Evolutionary conservation across 2,113 vertebrate species (phyloP).

Genomic region (Lamprologus tigripictilis): DNA sequence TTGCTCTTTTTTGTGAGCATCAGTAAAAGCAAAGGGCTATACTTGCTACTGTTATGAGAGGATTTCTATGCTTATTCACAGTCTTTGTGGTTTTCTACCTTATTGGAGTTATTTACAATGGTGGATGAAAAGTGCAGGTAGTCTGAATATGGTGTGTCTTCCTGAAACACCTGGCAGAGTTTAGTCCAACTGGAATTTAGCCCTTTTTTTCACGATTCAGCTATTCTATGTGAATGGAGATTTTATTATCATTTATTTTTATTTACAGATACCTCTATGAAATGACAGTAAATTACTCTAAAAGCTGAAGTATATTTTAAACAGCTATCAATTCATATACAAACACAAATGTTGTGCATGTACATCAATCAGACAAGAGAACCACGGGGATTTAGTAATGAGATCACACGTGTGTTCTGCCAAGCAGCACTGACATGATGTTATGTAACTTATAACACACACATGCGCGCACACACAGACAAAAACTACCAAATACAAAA

Average conservation of each 20-base stretch:
- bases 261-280: not conserved
- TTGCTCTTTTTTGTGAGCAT: not conserved
- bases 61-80: not conserved
- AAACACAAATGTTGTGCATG: not conserved
- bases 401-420: slow-evolving; percentile 12
- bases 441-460: slow-evolving; percentile 27
- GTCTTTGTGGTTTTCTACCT: not conserved
- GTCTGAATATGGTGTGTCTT: not conserved
- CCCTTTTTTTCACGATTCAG: not conserved
- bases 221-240: not conserved
- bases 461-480: not conserved
- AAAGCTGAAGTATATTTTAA: not conserved
- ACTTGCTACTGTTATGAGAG: not conserved
- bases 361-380: not conserved
- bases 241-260: not conserved
- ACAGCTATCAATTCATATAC: not conserved
- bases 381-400: not conserved
- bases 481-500: not conserved
- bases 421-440: not conserved
- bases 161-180: not conserved
- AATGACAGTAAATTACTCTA: not conserved
- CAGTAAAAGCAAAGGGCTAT: not conserved
- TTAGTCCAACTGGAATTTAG: not conserved
- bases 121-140: not conserved
- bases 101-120: not conserved